Evolutionary conservation across 2,888 invertebrate species (phyloP), one percentile per base, ranked within the genome.

Genomic region (Crematogaster levior): DNA sequence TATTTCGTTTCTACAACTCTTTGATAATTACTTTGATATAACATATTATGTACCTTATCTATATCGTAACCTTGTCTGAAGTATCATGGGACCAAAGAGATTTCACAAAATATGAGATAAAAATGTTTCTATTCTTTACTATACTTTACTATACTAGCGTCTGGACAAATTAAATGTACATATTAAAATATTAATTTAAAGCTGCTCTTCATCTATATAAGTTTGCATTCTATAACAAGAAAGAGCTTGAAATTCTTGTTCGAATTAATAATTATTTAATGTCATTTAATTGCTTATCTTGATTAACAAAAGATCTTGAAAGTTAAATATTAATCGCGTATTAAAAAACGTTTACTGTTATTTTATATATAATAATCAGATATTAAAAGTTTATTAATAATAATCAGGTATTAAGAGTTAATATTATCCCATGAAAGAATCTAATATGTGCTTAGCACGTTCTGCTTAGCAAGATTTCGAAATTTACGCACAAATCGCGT

Each of bases 61-160:
- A 79, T 70, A 53, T 85, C 60, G 63, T 70, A 65, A 48, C 81
- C 80, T 51, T 18, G 24, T 18, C 34, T 43, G 34, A 46, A 3
- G n/a, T 18, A 48, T 24, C 72, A 18, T 65, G 34, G 56, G 37
- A 48, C 46, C 37, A 85, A 77, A 86, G 85, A 85, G 82, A 86
- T 85, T 91, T 85, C 82, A 75, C n/a, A n/a, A 82, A 46, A 46
- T 46, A 18, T 18, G 18, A 46, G 15, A 84, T 74, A 46, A 82
- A 87, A 88, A 88, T 89, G n/a, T 89, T 90, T 75, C 80, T 90
- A 90, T 90, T 91, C 87, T 89, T 89, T 86, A 84, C 81, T 9
- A 21, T 30, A 15, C n/a, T n/a, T n/a, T n/a, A n/a, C n/a, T n/a
- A n/a, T n/a, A n/a, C n/a, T n/a, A 10, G 9, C 5, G 9, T 21